These are phyloP conservation scores for Oceanites oceanicus DNA, from an alignment of 2,113 vertebrate species.

Conservation along the genomic window DNA sequence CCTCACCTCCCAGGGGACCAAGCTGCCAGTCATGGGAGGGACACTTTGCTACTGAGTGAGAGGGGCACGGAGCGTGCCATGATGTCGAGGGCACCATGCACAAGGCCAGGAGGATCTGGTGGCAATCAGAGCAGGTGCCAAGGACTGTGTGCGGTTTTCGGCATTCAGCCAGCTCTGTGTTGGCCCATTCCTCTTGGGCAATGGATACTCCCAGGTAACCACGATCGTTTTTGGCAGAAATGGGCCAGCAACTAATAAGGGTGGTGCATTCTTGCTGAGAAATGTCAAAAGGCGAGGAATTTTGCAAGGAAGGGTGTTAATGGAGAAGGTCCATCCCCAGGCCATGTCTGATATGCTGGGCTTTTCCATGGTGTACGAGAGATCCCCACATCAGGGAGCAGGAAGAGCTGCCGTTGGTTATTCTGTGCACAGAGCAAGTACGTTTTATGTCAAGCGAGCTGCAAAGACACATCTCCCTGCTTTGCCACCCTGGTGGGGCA, in stretches of 20 bases:
- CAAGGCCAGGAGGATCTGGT: rapidly evolving
- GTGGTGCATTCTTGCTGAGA: not conserved
- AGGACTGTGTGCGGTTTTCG: not conserved
- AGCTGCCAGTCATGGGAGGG: not conserved
- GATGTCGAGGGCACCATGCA: rapidly evolving
- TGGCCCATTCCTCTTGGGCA: not conserved
- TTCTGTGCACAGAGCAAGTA: rapidly evolving
- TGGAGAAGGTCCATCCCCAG: not conserved
- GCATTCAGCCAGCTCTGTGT: not conserved
- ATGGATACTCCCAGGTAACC: not conserved
- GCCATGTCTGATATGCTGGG: not conserved
- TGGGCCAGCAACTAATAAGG: not conserved
- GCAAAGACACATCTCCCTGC: not conserved
- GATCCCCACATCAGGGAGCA: not conserved
- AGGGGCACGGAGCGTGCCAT: rapidly evolving
- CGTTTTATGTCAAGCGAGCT: not conserved
- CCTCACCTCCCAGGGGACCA: not conserved
- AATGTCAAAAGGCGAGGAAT: not conserved
- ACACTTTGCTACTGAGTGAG: not conserved
- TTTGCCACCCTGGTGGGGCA: not conserved
- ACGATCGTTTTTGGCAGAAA: rapidly evolving
- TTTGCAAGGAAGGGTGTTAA: not conserved
- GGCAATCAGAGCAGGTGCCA: no score
- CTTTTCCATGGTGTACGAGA: not conserved
- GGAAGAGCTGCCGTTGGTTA: not conserved